These are phyloP conservation scores for Lordiphosa fenestrarum DNA, from an alignment of 2,888 invertebrate genomes.

Conservation along the genomic window DNA sequence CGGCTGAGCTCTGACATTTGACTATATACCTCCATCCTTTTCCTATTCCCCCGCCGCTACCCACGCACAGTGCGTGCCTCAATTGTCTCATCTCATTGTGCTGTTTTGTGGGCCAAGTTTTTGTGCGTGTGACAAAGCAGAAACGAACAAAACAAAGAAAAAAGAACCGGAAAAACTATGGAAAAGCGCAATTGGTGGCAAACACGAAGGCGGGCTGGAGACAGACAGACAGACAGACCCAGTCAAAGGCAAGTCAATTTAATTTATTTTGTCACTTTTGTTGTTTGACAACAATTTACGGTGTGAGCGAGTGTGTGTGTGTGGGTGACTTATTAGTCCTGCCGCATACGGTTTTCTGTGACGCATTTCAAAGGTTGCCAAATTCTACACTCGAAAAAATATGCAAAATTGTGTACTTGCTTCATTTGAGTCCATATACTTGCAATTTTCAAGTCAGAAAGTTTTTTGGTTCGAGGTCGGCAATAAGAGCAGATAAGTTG, in stretches of 20 bases:
- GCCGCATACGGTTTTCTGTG: conserved; percentile 46
- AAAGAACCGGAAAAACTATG: conserved; percentile 43
- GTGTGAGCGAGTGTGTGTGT: conserved; percentile 21
- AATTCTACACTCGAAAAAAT: neutral
- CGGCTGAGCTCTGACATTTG: conserved; percentile 35
- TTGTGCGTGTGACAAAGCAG: conserved; percentile 34
- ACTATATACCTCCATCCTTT: conserved; percentile 7
- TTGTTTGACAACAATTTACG: conserved; percentile 50
- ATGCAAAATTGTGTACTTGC: neutral
- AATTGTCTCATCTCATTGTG: conserved; percentile 59
- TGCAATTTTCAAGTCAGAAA: no score
- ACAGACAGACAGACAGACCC: conserved; percentile 1
- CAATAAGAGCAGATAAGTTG: no score
- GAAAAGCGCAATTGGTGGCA: conserved; percentile 48
- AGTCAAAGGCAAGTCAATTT: conserved; percentile 63
- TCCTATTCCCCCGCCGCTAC: conserved; percentile 1
- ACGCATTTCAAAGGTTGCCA: conserved; percentile 61
- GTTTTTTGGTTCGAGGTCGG: no score
- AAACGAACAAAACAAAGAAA: neutral
- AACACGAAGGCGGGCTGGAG: neutral
- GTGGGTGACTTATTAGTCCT: conserved; percentile 43
- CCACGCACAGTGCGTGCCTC: conserved; percentile 45
- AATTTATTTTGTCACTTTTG: conserved; percentile 72
- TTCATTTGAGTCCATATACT: no score
- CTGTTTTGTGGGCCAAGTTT: conserved; percentile 31